Evolutionary conservation across 2,888 invertebrate species (phyloP).

Genomic region (Sinotaia quadrata): DNA sequence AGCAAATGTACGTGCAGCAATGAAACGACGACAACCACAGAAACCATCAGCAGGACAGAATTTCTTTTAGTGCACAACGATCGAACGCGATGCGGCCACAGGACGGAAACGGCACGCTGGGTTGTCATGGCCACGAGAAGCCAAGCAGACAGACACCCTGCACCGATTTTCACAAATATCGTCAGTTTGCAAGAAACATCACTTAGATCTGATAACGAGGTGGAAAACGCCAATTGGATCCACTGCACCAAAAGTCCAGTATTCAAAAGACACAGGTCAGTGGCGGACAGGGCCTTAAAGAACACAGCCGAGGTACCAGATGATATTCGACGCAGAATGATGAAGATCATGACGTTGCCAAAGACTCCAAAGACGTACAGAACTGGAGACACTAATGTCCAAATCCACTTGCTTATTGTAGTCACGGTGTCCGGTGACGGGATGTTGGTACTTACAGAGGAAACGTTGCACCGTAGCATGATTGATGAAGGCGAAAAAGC

Average conservation of each 20-base stretch:
- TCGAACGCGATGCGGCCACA: slow-evolving; percentile 16
- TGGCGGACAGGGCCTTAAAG: not conserved
- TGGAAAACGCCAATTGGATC: not conserved
- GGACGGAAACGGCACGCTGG: slow-evolving; percentile 20
- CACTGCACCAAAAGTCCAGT: not conserved
- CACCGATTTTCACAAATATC: slow-evolving; percentile 5
- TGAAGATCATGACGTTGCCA: not conserved
- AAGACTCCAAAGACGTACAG: not conserved
- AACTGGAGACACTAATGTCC: slow-evolving; percentile 17
- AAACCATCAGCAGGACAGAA: not conserved
- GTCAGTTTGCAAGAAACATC: slow-evolving; percentile 20
- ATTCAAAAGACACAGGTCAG: not conserved
- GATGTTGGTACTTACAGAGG: too few species aligned
- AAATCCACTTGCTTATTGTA: too few species aligned
- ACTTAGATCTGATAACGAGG: not conserved
- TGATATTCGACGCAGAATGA: not conserved
- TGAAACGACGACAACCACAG: too few species aligned
- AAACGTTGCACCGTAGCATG: too few species aligned
- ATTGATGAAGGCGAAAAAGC: too few species aligned
- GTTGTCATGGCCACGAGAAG: slow-evolving; percentile 29
- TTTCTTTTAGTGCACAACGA: not conserved
- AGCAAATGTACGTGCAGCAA: not conserved
- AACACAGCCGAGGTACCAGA: not conserved
- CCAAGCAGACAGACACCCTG: slow-evolving; percentile 27
- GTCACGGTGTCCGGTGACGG: too few species aligned